Base-by-base conservation (phyloP, 2,888 invertebrate genomes). In the Pammene fasciana region DNA sequence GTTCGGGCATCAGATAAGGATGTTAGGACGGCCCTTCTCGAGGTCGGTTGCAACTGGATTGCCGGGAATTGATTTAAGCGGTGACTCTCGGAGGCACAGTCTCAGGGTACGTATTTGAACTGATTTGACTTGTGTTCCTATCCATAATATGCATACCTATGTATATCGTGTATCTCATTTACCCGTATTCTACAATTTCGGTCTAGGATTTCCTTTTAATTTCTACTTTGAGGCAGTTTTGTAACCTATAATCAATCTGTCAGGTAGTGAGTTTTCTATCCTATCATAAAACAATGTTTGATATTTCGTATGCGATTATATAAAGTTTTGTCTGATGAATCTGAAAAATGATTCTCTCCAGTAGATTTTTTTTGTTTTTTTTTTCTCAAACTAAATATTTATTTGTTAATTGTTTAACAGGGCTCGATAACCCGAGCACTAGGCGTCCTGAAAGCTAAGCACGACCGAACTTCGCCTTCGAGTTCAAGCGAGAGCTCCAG, bases 371-470 rank as follows among this genome's bases (percentile, higher is more conserved):
- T 26, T 26, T 26, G 26, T 26, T 26, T 38, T 38, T 9, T 38
- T 5, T 38, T 38, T 43, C 4, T 43, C 10, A 11, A 2, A 43
- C 43, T 11, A 11, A 43, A 1, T 43, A 11, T 43, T 43, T 13
- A 13, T 43, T 43, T 6, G 4, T 11, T 43, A 13, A 9, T 71
- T 80, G 86, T 55, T 38, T 73, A 74, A n/a, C 90, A 96, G 96
- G 96, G 96, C 72, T 96, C 96, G 59, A 92, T 96, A 84, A 95
- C 95, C 71, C 93, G 96, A 71, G 96, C 96, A 5, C 87, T 96
- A 48, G 96, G 96, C 56, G 96, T 94, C 52, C 94, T 95, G 5
- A 94, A 95, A 76, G 93, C 94, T 68, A 93, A 93, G 74, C 90
- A 92, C 73, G 95, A 95, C 65, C 93, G 95, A 71, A 94, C 94